These are phyloP conservation scores for Rhyzopertha dominica DNA, from an alignment of 1,140 invertebrate species.

Conservation along the genomic window DNA sequence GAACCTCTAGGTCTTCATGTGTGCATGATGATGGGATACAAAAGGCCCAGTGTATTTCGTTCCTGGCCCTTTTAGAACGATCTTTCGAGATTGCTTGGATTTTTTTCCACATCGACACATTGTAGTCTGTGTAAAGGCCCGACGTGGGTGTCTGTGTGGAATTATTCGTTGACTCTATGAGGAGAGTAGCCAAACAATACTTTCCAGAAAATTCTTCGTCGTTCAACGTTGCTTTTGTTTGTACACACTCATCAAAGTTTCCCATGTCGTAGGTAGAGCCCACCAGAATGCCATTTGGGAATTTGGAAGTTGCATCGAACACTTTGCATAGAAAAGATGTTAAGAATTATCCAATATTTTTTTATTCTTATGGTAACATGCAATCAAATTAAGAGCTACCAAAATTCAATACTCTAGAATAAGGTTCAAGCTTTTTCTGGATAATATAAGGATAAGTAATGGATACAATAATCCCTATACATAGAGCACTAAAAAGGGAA, in stretches of 20 bases:
- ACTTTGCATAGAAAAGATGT: background rate
- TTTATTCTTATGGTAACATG: no score
- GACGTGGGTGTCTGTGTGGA: background rate
- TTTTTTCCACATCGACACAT: constrained; percentile 30
- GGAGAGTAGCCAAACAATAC: constrained; percentile 32
- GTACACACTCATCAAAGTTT: constrained; percentile 27
- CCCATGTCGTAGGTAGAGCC: constrained; percentile 24
- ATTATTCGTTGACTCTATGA: constrained; percentile 21
- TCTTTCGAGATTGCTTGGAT: constrained; percentile 23
- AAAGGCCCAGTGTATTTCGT: constrained; percentile 55
- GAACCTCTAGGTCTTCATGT: constrained; percentile 48
- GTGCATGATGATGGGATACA: constrained; percentile 58
- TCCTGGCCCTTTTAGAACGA: constrained; percentile 19
- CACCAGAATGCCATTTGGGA: constrained; percentile 21
- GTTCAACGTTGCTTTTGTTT: constrained; percentile 21
- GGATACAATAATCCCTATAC: no score
- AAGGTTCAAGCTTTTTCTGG: no score
- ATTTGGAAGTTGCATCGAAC: constrained; percentile 20
- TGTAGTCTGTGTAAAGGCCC: no score
- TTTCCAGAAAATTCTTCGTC: constrained; percentile 22
- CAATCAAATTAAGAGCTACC: no score
- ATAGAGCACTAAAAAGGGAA: no score
- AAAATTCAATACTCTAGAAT: no score
- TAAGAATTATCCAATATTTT: constrained; percentile 11
- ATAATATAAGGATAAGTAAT: no score